Conservation (phyloP, 2,888 invertebrate genomes). For the Leucozona laternaria region DNA sequence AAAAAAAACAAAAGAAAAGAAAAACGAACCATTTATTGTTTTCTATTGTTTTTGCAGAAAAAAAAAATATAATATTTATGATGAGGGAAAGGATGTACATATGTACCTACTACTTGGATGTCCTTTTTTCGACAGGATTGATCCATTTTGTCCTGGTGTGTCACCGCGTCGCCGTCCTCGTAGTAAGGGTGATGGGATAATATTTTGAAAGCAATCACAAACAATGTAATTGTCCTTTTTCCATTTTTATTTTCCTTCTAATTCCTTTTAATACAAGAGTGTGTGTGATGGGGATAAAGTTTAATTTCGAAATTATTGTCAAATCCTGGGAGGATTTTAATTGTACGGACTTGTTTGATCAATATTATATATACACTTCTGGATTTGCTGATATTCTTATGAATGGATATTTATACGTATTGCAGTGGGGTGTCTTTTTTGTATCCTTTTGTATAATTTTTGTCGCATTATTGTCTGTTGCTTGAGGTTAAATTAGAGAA, state of each 20-base stretch:
- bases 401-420: neutral
- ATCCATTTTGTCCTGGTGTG: slow-evolving; percentile 27
- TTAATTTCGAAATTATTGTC: slow-evolving; percentile 63
- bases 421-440: neutral
- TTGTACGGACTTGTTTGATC: slow-evolving; percentile 52
- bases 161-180: neutral
- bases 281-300: neutral
- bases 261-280: slow-evolving; percentile 11
- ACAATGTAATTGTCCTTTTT: slow-evolving; percentile 58
- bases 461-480: slow-evolving; percentile 50
- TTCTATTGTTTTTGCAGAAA: slow-evolving; percentile 42
- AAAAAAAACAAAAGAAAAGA: slow-evolving; percentile 51
- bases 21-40: slow-evolving; percentile 38
- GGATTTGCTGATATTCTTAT: slow-evolving; percentile 36
- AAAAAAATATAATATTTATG: slow-evolving; percentile 9
- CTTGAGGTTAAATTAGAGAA: slow-evolving; percentile 49
- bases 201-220: slow-evolving; percentile 71
- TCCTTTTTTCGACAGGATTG: slow-evolving; percentile 46
- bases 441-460: slow-evolving; percentile 8
- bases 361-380: slow-evolving; percentile 11
- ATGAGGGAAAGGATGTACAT: slow-evolving; percentile 22
- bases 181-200: slow-evolving; percentile 38
- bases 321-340: slow-evolving; percentile 63
- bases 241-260: slow-evolving; percentile 26
- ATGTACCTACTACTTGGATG: slow-evolving; percentile 43